A percentile compares a stretch with the other conserved stretches of the same genome.
Conservation (phyloP, 2,888 invertebrate species). For the Metallyticus violacea region DNA sequence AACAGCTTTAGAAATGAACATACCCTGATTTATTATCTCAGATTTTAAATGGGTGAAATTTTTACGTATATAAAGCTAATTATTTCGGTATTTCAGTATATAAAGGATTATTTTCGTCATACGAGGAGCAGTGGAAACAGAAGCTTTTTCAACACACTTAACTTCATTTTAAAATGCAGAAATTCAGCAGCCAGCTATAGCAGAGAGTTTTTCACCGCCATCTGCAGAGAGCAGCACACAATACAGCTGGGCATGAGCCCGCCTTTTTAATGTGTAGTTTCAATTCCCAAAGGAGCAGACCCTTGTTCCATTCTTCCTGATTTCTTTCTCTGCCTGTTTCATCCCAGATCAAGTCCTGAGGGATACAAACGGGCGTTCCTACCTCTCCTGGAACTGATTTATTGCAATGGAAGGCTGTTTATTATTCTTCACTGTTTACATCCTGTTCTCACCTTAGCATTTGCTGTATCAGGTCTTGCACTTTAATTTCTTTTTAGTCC, state of each 20-base stretch:
- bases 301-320: neutral
- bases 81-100: too few relatives aligned
- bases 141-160: neutral
- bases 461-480: neutral
- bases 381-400: neutral
- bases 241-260: neutral
- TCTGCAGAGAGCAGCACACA: neutral
- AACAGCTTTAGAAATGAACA: too few relatives aligned
- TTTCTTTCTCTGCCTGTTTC: neutral
- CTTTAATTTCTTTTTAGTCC: neutral
- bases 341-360: neutral
- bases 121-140: neutral
- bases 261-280: neutral
- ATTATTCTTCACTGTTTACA: neutral
- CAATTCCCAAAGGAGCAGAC: neutral
- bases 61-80: too few relatives aligned
- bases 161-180: neutral
- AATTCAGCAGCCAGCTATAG: neutral
- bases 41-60: too few relatives aligned
- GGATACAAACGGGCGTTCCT: neutral
- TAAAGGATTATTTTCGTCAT: neutral
- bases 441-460: neutral
- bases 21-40: too few relatives aligned
- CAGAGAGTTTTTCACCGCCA: neutral
- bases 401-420: neutral